Percentiles rank a stretch among this genome's conserved stretches.
phyloP scores from a whole-genome alignment of 2,888 invertebrate genomes.

The Caenorhabditis sinica region DNA sequence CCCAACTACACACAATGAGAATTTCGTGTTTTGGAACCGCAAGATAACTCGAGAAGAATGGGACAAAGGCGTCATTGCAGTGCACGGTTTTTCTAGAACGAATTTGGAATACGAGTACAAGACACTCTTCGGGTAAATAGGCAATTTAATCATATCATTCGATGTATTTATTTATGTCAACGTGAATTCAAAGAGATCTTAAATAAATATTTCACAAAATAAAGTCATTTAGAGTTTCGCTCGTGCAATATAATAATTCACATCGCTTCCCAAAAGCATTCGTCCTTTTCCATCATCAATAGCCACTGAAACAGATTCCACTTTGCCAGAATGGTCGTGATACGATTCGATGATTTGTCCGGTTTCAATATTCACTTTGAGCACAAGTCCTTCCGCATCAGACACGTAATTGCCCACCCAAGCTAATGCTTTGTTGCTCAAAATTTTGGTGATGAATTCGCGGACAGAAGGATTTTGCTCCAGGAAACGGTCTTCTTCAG shows the following conservation, averaged over 20 bases:
- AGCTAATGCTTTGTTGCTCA: conserved; percentile 61
- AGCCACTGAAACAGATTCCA: conserved; percentile 62
- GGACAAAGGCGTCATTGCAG: conserved; percentile 55
- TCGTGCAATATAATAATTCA: conserved; percentile 71
- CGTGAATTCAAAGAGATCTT: conserved; percentile 46
- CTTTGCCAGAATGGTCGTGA: conserved; percentile 66
- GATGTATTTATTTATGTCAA: conserved; percentile 1
- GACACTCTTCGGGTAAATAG: conserved; percentile 18
- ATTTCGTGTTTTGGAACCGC: conserved; percentile 69
- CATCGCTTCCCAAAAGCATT: conserved; percentile 71
- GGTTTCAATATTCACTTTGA: conserved; percentile 67
- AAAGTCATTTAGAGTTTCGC: conserved; percentile 40
- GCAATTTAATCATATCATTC: conserved; percentile 24
- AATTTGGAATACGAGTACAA: conserved; percentile 53
- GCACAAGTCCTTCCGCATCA: conserved; percentile 57
- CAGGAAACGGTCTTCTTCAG: conserved; percentile 60
- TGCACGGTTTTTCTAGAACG: conserved; percentile 49
- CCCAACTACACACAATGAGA: conserved; percentile 66
- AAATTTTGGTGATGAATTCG: conserved; percentile 69
- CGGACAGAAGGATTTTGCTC: conserved; percentile 61
- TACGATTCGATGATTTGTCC: conserved; percentile 69
- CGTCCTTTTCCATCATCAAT: conserved; percentile 71
- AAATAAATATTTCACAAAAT: conserved; percentile 6
- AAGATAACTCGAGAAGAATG: conserved; percentile 38
- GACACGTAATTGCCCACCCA: conserved; percentile 55